Conservation (phyloP, 2,888 invertebrate species). For the Anoplius nigerrimus region DNA sequence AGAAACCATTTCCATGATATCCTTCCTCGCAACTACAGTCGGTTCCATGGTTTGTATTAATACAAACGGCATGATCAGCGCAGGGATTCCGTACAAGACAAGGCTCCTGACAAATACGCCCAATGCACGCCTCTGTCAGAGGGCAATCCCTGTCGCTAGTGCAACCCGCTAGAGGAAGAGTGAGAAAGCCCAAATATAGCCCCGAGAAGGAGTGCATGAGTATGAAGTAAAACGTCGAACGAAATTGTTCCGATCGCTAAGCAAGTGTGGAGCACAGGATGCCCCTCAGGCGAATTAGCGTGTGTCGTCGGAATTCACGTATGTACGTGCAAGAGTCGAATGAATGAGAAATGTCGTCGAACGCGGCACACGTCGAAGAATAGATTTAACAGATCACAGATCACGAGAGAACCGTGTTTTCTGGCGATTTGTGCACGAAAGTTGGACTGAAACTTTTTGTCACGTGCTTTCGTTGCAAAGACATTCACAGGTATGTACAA, state of each 20-base stretch:
- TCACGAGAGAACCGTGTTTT: neutral
- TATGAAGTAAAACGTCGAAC: constrained; percentile 14
- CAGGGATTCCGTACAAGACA: constrained; percentile 92
- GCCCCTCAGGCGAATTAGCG: constrained; percentile 9
- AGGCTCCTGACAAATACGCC: constrained; percentile 89
- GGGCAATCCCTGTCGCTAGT: constrained; percentile 90
- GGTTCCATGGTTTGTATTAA: constrained; percentile 90
- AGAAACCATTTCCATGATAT: constrained; percentile 90
- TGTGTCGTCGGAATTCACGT: constrained; percentile 8
- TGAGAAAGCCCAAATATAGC: constrained; percentile 68
- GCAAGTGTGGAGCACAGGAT: constrained; percentile 12
- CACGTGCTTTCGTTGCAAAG: constrained; percentile 22
- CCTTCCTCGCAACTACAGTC: constrained; percentile 92
- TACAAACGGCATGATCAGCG: constrained; percentile 88
- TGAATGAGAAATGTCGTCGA: no score
- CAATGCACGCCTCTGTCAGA: constrained; percentile 90
- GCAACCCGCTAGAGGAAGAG: constrained; percentile 83
- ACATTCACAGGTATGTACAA: constrained; percentile 62
- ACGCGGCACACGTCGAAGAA: no score
- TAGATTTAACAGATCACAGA: neutral
- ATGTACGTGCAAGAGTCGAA: constrained; percentile 8
- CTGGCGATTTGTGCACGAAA: constrained; percentile 27
- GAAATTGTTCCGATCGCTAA: constrained; percentile 20
- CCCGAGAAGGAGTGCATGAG: constrained; percentile 61
- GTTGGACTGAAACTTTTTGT: constrained; percentile 22